Evolutionary conservation across 2,888 invertebrate species (phyloP), one percentile per base, ranked within the genome.

Genomic region (Venustoraphidia nigricollis): DNA sequence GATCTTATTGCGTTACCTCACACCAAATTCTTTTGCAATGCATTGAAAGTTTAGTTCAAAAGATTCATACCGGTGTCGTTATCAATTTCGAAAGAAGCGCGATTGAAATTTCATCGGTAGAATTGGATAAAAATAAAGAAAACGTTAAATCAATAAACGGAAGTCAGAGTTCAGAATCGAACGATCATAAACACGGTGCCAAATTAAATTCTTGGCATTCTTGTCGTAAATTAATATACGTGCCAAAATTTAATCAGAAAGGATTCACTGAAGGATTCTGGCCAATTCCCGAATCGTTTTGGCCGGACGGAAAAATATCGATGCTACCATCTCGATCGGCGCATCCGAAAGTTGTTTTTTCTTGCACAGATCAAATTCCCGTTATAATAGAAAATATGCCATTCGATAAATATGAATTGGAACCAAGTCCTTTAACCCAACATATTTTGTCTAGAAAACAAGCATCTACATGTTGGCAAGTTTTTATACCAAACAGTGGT

Each of bases 231-330:
- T 77, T 91, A 60, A 94, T 96, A 60, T 94, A 93, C 64, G 95
- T 96, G 34, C 93, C 91, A 34, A 76, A 93, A 56, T 83, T 87
- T 9, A 86, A 89, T 35, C 91, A 91, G 65, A 92, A 92, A 66
- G 87, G 88, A 17, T 93, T 89, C 62, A 85, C 89, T 42, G 83
- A 86, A 46, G 95, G 96, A 35, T 95, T 93, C 69, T 99, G 98
- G 98, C 97, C 97, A 1, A 87, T 99, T 59, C 98, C 98, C 0
- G 98, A 99, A 69, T 87, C 92, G 0, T 99, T 93, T 67, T 94
- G 96, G 83, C 96, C 97, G 0, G 96, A 97, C 65, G 77, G 87
- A 1, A 87, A 83, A 58, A 85, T 89, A 48, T 83, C 86, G 1
- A 80, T 85, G 34, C 65, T 94, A 73, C 94, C 94, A 11, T 86